A percentile compares a stretch with the other conserved stretches of the same genome.
phyloP scores from a whole-genome alignment of 2,113 vertebrate species.

The Mus spicilegus region DNA sequence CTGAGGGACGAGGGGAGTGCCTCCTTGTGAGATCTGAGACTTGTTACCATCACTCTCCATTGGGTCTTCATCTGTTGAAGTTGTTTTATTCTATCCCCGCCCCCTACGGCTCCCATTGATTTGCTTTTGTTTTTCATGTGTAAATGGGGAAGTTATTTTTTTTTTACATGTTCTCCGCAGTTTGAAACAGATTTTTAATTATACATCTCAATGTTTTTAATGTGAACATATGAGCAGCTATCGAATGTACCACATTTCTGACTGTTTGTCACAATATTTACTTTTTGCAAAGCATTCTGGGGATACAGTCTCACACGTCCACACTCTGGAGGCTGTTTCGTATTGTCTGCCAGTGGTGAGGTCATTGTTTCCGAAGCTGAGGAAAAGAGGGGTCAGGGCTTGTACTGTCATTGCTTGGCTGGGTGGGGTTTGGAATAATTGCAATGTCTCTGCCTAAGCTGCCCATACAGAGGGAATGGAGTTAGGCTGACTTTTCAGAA shows the following conservation, averaged over 20 bases:
- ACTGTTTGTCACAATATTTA: slow-evolving; percentile 82
- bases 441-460: background rate
- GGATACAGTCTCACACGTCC: slow-evolving; percentile 58
- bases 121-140: slow-evolving; percentile 72
- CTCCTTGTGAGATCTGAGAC: background rate
- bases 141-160: slow-evolving; percentile 69
- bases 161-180: slow-evolving; percentile 68
- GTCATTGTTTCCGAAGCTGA: slow-evolving; percentile 63
- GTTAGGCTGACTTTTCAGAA: background rate
- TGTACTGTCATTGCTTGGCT: slow-evolving; percentile 38
- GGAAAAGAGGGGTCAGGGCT: slow-evolving; percentile 53
- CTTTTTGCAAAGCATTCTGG: slow-evolving; percentile 57
- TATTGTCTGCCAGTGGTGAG: slow-evolving; percentile 59
- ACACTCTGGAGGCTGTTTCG: slow-evolving; percentile 61
- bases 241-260: slow-evolving; percentile 58
- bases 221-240: slow-evolving; percentile 78
- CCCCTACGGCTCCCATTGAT: slow-evolving; percentile 5
- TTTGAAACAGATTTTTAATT: slow-evolving; percentile 78
- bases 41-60: background rate
- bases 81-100: background rate
- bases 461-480: background rate
- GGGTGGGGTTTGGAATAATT: background rate
- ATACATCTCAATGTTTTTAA: slow-evolving; percentile 75
- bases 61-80: background rate
- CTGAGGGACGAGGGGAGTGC: accelerated